phyloP scores from a whole-genome alignment of 2,797 vertebrate species.

The Ibycter americanus region DNA sequence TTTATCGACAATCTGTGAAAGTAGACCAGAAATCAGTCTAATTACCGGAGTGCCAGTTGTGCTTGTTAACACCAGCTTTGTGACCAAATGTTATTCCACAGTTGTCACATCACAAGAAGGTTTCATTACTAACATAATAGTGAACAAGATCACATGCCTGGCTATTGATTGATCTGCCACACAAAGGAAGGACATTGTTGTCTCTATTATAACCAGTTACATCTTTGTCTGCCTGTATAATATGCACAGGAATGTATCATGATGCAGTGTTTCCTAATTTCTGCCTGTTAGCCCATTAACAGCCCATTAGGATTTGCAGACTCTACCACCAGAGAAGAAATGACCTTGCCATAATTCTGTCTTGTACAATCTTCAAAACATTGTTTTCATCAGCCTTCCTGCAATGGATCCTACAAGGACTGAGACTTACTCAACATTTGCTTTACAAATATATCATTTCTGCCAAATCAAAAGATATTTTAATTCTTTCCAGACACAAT shows the following conservation, averaged over 20 bases:
- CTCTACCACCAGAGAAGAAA: conserved; percentile 34
- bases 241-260: conserved; percentile 51
- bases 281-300: conserved; percentile 55
- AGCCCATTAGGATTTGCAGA: conserved; percentile 56
- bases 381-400: conserved; percentile 21
- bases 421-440: conserved; percentile 6
- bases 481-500: conserved; percentile 23
- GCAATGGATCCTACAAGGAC: background rate
- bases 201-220: conserved; percentile 73
- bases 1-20: conserved; percentile 83
- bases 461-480: conserved; percentile 62
- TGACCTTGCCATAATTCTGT: background rate
- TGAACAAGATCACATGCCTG: conserved; percentile 79
- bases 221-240: conserved; percentile 63
- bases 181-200: conserved; percentile 77
- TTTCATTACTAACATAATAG: conserved; percentile 81
- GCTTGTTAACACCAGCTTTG: conserved; percentile 83
- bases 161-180: conserved; percentile 82
- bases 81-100: conserved; percentile 82
- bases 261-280: conserved; percentile 13
- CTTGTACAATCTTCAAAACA: conserved; percentile 48
- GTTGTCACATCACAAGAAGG: conserved; percentile 80
- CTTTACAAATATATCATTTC: conserved; percentile 58
- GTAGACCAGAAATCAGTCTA: conserved; percentile 80
- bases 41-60: conserved; percentile 80